These are phyloP conservation scores for Paracentrotus lividus DNA, from an alignment of 53 echinoderm and acorn worm genomes.

Conservation along the genomic window DNA sequence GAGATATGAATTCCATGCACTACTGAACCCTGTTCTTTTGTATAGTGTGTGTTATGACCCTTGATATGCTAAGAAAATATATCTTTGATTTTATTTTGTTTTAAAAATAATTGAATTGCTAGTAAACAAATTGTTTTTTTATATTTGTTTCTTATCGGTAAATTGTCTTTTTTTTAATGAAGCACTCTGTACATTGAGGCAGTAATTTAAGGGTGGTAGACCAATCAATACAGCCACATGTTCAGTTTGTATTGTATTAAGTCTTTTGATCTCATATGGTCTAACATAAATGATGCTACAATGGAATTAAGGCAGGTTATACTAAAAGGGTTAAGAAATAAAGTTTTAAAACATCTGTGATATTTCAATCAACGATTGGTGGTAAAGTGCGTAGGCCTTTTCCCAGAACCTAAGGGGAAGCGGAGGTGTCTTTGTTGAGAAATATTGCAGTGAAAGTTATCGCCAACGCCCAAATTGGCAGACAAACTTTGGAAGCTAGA, in stretches of 20 bases:
- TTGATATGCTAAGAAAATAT: too few relatives aligned
- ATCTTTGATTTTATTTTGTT: too few relatives aligned
- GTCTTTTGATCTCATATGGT: neutral
- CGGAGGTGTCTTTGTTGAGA: constrained; percentile 5
- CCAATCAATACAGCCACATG: constrained; percentile 34
- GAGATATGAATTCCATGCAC: too few relatives aligned
- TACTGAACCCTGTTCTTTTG: too few relatives aligned
- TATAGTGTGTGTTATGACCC: too few relatives aligned
- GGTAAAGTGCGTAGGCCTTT: neutral
- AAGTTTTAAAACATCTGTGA: neutral
- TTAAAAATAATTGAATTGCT: too few relatives aligned
- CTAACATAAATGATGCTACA: neutral
- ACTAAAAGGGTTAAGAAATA: neutral
- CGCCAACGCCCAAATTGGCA: constrained; percentile 28
- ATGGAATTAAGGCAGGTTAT: neutral
- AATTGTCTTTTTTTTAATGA: too few relatives aligned
- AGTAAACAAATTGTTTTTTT: too few relatives aligned
- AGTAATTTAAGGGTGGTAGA: neutral
- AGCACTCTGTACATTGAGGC: too few relatives aligned
- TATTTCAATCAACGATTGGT: neutral
- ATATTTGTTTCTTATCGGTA: too few relatives aligned
- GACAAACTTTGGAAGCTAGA: neutral
- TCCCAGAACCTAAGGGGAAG: neutral
- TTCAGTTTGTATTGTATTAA: neutral
- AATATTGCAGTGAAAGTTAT: neutral